Percentiles rank a stretch among this genome's conserved stretches.
Conservation (phyloP, 2,113 vertebrate genomes). For the Centropus unirufus region DNA sequence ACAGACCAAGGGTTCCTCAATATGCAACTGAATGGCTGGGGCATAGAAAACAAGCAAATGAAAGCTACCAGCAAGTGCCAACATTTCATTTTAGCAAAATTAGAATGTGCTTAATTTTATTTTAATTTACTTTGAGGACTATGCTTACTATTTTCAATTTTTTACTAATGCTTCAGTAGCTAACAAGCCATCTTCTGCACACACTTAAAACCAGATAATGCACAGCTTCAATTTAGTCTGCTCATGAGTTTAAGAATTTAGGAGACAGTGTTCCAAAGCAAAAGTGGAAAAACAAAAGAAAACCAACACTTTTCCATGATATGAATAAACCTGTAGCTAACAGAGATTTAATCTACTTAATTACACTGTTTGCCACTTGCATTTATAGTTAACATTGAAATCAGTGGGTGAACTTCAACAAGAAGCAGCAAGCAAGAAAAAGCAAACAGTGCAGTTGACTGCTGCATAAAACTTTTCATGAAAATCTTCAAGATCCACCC, state of each 20-base stretch:
- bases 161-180: neutral
- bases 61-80: neutral
- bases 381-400: constrained; percentile 13
- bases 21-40: neutral
- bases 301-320: neutral
- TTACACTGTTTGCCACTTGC: neutral
- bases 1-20: neutral
- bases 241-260: neutral
- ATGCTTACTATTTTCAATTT: neutral
- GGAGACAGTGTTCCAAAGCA: neutral
- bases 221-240: neutral
- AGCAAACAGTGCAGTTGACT: neutral
- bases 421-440: neutral
- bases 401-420: constrained; percentile 11
- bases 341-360: constrained; percentile 35
- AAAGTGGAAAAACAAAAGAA: neutral
- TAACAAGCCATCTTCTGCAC: neutral
- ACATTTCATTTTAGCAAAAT: neutral
- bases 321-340: neutral
- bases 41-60: neutral
- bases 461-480: neutral
- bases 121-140: neutral
- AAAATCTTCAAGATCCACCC: neutral
- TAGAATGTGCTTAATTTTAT: neutral
- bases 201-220: neutral